Evolutionary conservation across 1,140 invertebrate genomes (phyloP), one percentile per base, ranked within the genome.

Genomic region (Anastatus disparis): DNA sequence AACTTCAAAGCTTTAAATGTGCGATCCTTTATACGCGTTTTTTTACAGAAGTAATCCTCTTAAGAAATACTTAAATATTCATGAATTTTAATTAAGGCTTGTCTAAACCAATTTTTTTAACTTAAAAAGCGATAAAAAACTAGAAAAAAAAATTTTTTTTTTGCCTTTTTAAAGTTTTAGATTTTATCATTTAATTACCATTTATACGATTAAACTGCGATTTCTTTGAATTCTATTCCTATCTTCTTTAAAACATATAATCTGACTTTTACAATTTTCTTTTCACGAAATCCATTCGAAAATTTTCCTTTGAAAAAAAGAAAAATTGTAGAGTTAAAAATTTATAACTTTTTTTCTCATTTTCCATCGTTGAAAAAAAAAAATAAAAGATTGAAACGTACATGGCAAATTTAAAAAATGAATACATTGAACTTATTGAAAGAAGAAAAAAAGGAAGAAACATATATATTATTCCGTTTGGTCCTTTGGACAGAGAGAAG

Each of bases 111-210:
- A 62, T 48, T 62, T n/a, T n/a, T 62, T 62, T 48, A 48, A 50
- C 8, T 35, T 48, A 35, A 35, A 35, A 35, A 62, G 26, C 0
- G 0, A 24, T 3, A 20, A 35, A 9, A 2, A 29, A 17, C 15
- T 22, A 35, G n/a, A n/a, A 3, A 2, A 22, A 31, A 20, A 62
- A 62, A 62, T 46, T 22, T 40, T 46, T 52, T 52, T 26, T 8
- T 46, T 26, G 24, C 3, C 24, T 9, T 40, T 27, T 31, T 46
- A 31, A 27, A 61, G 58, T 40, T 26, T 42, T 2, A 48, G 44
- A 62, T 62, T 26, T 7, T 62, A 62, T 62, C 59, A 35, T 48
- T 48, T 62, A 62, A 62, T 62, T 62, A 35, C 17, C 10, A 50
- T 48, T 62, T 46, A 48, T n/a, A 48, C 42, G 26, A 22, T 62